Conservation (phyloP, 2,113 vertebrate genomes). For the Vireo altiloquus region DNA sequence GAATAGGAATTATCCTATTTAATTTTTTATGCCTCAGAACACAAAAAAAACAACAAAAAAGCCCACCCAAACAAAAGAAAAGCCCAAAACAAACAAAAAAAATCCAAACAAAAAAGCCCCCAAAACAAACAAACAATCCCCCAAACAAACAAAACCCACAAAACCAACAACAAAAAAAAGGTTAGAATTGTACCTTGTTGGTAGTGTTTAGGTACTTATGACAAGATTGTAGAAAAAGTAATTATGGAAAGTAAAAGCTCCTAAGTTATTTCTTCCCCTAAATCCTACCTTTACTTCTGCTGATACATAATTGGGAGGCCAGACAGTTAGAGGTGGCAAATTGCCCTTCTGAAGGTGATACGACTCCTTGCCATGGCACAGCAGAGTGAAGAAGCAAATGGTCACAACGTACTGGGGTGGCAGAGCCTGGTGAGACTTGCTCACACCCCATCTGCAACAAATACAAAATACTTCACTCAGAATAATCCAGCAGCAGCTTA, state of each 20-base stretch:
- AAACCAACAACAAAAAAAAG: rapidly evolving
- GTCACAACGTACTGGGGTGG: rapidly evolving
- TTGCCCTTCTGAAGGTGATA: rapidly evolving
- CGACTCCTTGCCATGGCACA: neutral
- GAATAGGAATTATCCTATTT: neutral
- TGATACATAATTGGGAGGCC: rapidly evolving
- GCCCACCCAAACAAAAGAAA: neutral
- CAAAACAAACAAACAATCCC: neutral
- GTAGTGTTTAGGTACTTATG: neutral
- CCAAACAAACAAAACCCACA: neutral
- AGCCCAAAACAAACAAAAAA: neutral
- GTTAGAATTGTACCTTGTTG: neutral
- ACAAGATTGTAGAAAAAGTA: neutral
- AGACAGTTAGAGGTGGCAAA: neutral
- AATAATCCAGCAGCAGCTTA: neutral
- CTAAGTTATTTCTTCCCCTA: neutral
- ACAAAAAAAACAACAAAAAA: neutral
- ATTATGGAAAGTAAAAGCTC: neutral
- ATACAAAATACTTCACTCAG: neutral
- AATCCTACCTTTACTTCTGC: neutral
- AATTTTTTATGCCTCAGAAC: neutral
- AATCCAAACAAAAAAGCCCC: no score
- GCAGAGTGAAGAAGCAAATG: neutral
- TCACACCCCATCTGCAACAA: neutral
- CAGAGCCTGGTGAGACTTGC: neutral